A percentile compares a stretch with the other conserved stretches of the same genome.
Conservation (phyloP, 1,140 invertebrate species). For the Anthonomus grandis region DNA sequence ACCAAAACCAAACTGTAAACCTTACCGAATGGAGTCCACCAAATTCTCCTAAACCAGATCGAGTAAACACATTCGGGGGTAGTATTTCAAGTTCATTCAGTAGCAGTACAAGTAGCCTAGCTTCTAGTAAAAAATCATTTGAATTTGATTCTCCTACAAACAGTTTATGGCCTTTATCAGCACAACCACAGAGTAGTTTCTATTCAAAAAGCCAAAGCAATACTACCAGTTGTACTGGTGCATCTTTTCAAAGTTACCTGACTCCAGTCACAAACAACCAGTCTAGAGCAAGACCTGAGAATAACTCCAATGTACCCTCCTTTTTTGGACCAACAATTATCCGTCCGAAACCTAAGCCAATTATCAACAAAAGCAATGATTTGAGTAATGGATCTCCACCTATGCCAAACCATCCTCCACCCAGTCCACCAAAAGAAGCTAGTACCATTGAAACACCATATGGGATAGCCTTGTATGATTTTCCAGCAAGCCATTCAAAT, state of each 20-base stretch:
- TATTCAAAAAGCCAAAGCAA: too few relatives aligned
- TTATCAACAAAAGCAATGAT: constrained; percentile 41
- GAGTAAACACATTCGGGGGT: constrained; percentile 35
- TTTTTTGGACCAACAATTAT: constrained; percentile 44
- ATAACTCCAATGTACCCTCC: constrained; percentile 26
- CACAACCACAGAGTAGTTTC: constrained; percentile 6
- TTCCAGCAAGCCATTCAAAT: constrained; percentile 62
- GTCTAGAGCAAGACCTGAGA: constrained; percentile 9
- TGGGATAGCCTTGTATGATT: constrained; percentile 73
- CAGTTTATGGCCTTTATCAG: constrained; percentile 23
- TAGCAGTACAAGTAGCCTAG: constrained; percentile 46
- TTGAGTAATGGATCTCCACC: constrained; percentile 57
- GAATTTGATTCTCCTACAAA: constrained; percentile 37
- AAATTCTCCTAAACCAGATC: constrained; percentile 35
- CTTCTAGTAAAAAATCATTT: constrained; percentile 45
- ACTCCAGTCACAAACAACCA: not conserved
- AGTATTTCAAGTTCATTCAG: constrained; percentile 47
- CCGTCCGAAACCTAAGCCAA: constrained; percentile 37
- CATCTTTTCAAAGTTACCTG: constrained; percentile 19
- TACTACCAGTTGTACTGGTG: too few relatives aligned
- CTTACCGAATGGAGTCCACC: constrained; percentile 45
- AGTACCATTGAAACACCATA: constrained; percentile 51
- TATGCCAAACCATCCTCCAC: constrained; percentile 73
- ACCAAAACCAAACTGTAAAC: constrained; percentile 27
- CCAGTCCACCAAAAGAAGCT: constrained; percentile 61